phyloP scores from a whole-genome alignment of 1,140 invertebrate genomes.

The Ladona fulva region DNA sequence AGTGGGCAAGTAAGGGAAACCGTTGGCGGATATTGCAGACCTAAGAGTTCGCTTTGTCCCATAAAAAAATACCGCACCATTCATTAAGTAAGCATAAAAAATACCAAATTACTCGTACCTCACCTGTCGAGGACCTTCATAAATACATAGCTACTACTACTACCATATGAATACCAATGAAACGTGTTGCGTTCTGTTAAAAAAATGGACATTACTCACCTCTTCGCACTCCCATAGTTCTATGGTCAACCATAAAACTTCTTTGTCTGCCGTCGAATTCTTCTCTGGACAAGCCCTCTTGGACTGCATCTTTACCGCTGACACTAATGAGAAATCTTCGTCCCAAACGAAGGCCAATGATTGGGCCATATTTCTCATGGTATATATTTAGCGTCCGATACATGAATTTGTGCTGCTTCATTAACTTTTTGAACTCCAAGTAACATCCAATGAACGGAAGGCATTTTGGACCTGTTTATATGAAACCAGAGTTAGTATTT shows the following conservation, averaged over 20 bases:
- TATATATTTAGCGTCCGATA: slow-evolving; percentile 50
- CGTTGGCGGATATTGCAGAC: no score
- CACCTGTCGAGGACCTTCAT: no score
- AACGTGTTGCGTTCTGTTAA: no score
- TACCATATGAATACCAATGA: no score
- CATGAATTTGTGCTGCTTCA: slow-evolving; percentile 45
- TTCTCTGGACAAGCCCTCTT: slow-evolving; percentile 50
- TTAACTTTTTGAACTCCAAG: slow-evolving; percentile 43
- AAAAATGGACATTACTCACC: slow-evolving; percentile 39
- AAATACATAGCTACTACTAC: no score
- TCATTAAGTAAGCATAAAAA: no score
- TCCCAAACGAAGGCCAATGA: slow-evolving; percentile 58
- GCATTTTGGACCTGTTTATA: slow-evolving; percentile 51
- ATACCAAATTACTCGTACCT: no score
- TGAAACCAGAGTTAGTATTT: no score
- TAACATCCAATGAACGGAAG: slow-evolving; percentile 57
- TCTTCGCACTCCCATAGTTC: slow-evolving; percentile 56
- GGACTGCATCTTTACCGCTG: slow-evolving; percentile 45
- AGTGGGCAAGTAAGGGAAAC: no score
- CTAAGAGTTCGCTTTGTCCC: no score
- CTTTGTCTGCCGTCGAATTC: slow-evolving; percentile 63
- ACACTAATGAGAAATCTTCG: slow-evolving; percentile 49
- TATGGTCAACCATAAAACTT: slow-evolving; percentile 56
- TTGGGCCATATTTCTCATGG: slow-evolving; percentile 45
- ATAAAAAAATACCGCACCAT: no score